Conservation (phyloP, 2,888 invertebrate genomes). For the Acheta domesticus region DNA sequence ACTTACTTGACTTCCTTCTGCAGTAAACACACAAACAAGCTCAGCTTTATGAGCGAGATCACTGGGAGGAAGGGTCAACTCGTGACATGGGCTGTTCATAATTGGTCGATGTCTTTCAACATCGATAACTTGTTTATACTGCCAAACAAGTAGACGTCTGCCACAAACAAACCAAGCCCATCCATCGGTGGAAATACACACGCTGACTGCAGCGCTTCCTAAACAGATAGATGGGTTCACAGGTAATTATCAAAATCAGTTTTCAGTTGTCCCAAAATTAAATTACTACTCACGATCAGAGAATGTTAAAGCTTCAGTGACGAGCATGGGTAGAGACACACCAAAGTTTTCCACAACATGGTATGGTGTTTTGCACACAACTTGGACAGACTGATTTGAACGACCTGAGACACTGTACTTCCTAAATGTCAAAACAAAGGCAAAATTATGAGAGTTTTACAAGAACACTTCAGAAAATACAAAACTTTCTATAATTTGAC, state of each 20-base stretch:
- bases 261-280: not conserved
- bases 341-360: conserved; percentile 79
- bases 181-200: conserved; percentile 63
- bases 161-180: conserved; percentile 87
- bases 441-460: too few relatives aligned
- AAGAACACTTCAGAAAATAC: not conserved
- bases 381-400: conserved; percentile 66
- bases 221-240: conserved; percentile 19
- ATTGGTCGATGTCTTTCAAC: conserved; percentile 32
- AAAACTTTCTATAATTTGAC: not conserved
- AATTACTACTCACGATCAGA: conserved; percentile 58
- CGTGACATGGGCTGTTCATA: conserved; percentile 66
- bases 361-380: conserved; percentile 70
- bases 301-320: conserved; percentile 84
- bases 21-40: conserved; percentile 69
- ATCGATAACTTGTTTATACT: conserved; percentile 48
- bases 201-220: conserved; percentile 56
- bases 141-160: conserved; percentile 82
- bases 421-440: conserved; percentile 43
- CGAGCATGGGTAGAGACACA: conserved; percentile 75
- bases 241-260: conserved; percentile 38
- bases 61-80: conserved; percentile 84
- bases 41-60: conserved; percentile 88
- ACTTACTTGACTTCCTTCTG: conserved; percentile 53
- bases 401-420: conserved; percentile 58